These are phyloP conservation scores for Sebastolobus altivelis DNA, from an alignment of 2,797 vertebrate genomes.

Conservation along the genomic window DNA sequence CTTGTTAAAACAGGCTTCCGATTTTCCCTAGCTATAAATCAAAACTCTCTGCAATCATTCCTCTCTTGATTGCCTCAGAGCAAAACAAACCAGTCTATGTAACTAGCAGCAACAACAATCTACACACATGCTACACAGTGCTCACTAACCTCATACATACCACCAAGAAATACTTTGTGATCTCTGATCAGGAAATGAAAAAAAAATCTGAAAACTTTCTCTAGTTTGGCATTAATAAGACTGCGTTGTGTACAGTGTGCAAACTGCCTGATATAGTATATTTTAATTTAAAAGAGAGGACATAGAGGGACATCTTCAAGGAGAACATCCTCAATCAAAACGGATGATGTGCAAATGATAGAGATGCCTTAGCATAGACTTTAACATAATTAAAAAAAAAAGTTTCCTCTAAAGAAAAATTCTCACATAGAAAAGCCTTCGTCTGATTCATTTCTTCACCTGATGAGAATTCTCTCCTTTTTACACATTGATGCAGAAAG, in stretches of 20 bases:
- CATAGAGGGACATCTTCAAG: not conserved
- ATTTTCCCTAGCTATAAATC: constrained; percentile 29
- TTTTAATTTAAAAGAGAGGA: not conserved
- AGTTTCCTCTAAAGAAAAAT: too few relatives aligned
- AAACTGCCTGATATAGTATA: not conserved
- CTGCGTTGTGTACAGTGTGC: not conserved
- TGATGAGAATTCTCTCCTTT: not conserved
- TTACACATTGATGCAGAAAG: not conserved
- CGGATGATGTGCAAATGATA: not conserved
- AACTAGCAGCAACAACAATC: constrained; percentile 27
- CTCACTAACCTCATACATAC: not conserved
- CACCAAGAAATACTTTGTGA: not conserved
- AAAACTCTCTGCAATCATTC: constrained; percentile 26
- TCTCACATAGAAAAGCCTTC: not conserved
- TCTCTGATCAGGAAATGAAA: not conserved
- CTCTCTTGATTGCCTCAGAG: not conserved
- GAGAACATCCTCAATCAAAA: not conserved
- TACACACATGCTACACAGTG: not conserved
- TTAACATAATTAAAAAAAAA: not conserved
- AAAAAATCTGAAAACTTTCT: not conserved
- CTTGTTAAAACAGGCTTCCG: constrained; percentile 44
- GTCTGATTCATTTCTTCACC: not conserved
- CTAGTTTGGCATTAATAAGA: not conserved
- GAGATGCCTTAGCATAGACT: not conserved
- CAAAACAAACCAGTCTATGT: not conserved